A percentile compares a stretch with the other conserved stretches of the same genome.
Conservation (phyloP, 2,888 invertebrate genomes). For the Tethea ocularis region DNA sequence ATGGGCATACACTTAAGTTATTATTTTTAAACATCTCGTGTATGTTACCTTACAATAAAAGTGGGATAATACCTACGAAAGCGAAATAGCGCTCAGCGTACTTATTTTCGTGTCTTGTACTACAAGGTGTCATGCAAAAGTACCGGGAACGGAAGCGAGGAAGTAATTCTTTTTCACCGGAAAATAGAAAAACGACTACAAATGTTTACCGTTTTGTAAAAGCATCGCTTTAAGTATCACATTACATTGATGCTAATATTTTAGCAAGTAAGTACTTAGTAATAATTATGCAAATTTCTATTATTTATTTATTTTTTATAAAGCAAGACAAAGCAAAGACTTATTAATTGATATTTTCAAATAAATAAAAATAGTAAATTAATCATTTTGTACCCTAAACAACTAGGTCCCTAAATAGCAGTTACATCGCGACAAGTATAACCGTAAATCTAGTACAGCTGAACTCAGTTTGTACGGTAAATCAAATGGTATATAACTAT, state of each 20-base stretch:
- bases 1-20: background rate
- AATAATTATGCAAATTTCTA: background rate
- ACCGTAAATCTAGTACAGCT: constrained; percentile 45
- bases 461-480: constrained; percentile 55
- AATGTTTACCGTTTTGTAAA: background rate
- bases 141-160: constrained; percentile 10
- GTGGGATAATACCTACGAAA: no score
- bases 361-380: background rate
- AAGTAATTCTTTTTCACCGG: background rate
- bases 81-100: background rate
- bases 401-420: constrained; percentile 12
- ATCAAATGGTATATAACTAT: constrained; percentile 62
- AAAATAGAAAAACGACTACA: background rate
- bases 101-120: constrained; percentile 6
- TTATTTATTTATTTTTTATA: no score
- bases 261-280: no score
- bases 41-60: no score
- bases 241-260: background rate
- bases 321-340: no score
- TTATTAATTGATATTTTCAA: no score
- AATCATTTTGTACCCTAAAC: background rate
- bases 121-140: constrained; percentile 13
- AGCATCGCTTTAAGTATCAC: background rate
- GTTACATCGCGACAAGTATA: constrained; percentile 24
- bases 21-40: no score